These are phyloP conservation scores for Cryptus viduatorius DNA, from an alignment of 2,888 invertebrate species.

Conservation along the genomic window DNA sequence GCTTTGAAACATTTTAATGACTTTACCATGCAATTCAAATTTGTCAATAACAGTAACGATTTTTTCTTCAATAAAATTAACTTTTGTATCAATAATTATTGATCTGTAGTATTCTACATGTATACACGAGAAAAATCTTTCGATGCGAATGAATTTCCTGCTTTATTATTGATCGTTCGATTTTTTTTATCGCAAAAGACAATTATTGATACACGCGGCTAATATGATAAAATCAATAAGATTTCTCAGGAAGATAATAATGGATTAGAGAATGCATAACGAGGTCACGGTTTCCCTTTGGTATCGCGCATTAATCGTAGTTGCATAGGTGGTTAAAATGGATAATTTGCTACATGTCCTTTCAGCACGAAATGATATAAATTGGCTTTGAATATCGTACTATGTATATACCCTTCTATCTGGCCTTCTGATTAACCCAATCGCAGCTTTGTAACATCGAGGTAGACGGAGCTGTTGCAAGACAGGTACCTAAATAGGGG, in stretches of 20 bases:
- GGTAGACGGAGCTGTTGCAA: background rate
- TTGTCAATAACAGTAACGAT: background rate
- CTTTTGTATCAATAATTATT: background rate
- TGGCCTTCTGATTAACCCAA: slow-evolving; percentile 32
- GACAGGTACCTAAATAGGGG: slow-evolving; percentile 35
- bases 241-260: background rate
- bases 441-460: slow-evolving; percentile 9
- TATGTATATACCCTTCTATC: background rate
- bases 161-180: too few relatives aligned
- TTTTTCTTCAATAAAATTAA: background rate
- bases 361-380: slow-evolving; percentile 57
- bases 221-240: background rate
- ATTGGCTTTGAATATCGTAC: slow-evolving; percentile 24
- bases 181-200: too few relatives aligned
- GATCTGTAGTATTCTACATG: too few relatives aligned
- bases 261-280: background rate
- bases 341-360: slow-evolving; percentile 1
- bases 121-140: too few relatives aligned
- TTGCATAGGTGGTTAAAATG: background rate
- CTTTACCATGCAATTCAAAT: slow-evolving; percentile 61
- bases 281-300: background rate
- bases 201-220: background rate
- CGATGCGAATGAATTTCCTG: too few relatives aligned
- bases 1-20: slow-evolving; percentile 61
- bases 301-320: background rate